phyloP scores from a whole-genome alignment of 1,140 invertebrate species.

The Diabrotica virgifera region DNA sequence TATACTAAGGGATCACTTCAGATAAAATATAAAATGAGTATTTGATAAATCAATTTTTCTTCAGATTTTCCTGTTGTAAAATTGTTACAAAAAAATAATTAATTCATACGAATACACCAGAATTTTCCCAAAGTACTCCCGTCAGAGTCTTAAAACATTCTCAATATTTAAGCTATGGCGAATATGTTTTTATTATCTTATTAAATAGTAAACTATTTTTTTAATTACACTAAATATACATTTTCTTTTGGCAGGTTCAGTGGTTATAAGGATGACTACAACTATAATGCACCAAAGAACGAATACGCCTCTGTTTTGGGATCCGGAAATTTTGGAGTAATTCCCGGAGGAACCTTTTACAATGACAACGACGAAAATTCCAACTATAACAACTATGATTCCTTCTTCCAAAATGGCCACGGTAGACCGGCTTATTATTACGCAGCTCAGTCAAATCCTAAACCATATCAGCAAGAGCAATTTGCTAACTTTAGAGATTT shows the following conservation, averaged over 20 bases:
- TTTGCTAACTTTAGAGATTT: conserved; percentile 87
- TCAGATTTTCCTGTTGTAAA: too few relatives aligned
- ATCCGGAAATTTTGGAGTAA: conserved; percentile 85
- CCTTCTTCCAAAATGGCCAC: conserved; percentile 67
- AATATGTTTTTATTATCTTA: too few relatives aligned
- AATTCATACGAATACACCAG: too few relatives aligned
- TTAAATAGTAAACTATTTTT: too few relatives aligned
- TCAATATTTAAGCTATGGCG: too few relatives aligned
- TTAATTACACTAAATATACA: conserved; percentile 10
- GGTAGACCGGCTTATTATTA: conserved; percentile 53
- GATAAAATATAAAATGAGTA: too few relatives aligned
- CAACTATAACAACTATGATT: conserved; percentile 57
- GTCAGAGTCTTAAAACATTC: too few relatives aligned
- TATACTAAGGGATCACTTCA: too few relatives aligned
- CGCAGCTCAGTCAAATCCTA: conserved; percentile 56
- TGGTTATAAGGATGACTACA: conserved; percentile 36
- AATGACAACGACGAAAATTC: conserved; percentile 51
- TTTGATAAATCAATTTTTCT: too few relatives aligned
- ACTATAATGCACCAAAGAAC: conserved; percentile 13
- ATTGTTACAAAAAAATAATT: too few relatives aligned
- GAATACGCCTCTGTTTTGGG: conserved; percentile 57
- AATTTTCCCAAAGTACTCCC: too few relatives aligned
- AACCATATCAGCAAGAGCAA: conserved; percentile 65
- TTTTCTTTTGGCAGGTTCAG: conserved; percentile 25
- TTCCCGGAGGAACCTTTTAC: conserved; percentile 83